Evolutionary conservation across 2,113 vertebrate genomes (phyloP).

Genomic region (Electrona antarctica): DNA sequence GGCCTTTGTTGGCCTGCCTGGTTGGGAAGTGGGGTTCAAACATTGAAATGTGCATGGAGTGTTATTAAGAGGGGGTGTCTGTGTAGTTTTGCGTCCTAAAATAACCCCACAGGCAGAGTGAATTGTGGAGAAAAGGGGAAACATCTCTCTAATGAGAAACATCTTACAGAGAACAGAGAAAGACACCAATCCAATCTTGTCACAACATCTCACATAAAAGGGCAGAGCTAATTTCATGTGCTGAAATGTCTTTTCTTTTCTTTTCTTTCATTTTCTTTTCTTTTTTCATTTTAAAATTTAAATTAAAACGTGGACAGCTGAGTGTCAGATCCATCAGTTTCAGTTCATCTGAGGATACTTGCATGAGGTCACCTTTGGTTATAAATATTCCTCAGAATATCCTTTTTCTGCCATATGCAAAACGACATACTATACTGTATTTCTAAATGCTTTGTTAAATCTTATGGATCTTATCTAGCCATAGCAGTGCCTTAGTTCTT

Average conservation of each 20-base stretch:
- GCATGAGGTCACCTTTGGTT: background rate
- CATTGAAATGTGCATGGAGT: constrained; percentile 2
- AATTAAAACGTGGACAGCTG: constrained; percentile 33
- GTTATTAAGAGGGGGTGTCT: constrained; percentile 29
- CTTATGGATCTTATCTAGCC: no score
- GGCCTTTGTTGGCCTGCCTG: constrained; percentile 54
- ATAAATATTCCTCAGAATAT: no score
- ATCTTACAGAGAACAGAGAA: constrained; percentile 33
- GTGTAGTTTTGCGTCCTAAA: constrained; percentile 46
- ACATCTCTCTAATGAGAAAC: constrained; percentile 59
- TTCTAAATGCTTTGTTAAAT: no score
- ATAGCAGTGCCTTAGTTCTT: no score
- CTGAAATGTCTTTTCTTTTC: no score
- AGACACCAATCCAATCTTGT: constrained; percentile 13
- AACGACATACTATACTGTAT: no score
- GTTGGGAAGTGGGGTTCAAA: constrained; percentile 58
- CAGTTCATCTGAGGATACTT: constrained; percentile 15
- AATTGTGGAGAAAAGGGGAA: constrained; percentile 28
- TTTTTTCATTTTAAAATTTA: no score
- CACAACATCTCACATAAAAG: constrained; percentile 36
- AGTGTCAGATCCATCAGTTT: background rate
- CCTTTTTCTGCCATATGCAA: no score
- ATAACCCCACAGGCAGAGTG: constrained; percentile 37
- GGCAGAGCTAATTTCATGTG: no score
- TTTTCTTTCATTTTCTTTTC: no score